Conservation (phyloP, 1,140 invertebrate genomes). For the Saccostrea glomerata region DNA sequence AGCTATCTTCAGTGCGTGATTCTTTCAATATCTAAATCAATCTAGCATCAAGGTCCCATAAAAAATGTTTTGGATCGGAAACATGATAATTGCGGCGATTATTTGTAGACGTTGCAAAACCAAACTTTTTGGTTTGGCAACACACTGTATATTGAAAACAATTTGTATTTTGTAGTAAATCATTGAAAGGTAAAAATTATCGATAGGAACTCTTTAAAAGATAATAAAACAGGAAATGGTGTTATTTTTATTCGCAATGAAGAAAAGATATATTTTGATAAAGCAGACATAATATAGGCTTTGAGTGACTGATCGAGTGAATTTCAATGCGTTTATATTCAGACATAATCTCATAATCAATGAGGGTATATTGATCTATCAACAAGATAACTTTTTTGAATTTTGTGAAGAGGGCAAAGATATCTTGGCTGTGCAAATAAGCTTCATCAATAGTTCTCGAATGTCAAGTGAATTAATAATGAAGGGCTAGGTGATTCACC, state of each 20-base stretch:
- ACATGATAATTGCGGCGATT: background rate
- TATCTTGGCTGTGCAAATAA: background rate
- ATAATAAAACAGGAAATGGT: background rate
- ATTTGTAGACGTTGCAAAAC: background rate
- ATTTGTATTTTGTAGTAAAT: constrained; percentile 1
- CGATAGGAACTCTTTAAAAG: background rate
- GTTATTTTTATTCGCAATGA: background rate
- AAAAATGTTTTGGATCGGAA: constrained; percentile 25
- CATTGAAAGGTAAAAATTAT: background rate
- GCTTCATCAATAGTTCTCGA: background rate
- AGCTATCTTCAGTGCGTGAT: background rate
- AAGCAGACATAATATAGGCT: background rate
- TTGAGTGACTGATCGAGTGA: background rate
- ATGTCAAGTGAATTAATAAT: constrained; percentile 13
- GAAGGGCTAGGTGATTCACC: constrained; percentile 16
- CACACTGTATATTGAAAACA: background rate
- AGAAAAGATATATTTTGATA: constrained; percentile 5
- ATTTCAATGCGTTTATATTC: background rate
- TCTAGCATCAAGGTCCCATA: background rate
- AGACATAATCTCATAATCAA: background rate
- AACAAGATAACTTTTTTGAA: background rate
- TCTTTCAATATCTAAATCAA: background rate
- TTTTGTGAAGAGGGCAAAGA: background rate
- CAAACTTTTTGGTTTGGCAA: background rate
- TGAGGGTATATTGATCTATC: background rate